A percentile compares a stretch with the other conserved stretches of the same genome.
Conservation (phyloP, 2,113 vertebrate species). For the Pygoscelis antarcticus region DNA sequence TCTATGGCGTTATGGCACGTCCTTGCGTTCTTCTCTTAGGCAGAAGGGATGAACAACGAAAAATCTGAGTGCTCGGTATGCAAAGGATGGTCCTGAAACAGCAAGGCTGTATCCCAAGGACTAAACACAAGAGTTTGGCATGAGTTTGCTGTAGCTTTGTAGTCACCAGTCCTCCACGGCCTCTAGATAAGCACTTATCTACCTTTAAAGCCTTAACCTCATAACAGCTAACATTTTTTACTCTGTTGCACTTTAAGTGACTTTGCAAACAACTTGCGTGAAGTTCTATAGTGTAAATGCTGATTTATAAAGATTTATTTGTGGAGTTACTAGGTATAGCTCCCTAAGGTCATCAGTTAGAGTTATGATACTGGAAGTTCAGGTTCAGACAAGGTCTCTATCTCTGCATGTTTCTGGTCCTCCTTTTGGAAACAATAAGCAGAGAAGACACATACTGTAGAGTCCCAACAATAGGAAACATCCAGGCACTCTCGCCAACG, state of each 20-base stretch:
- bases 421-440: background rate
- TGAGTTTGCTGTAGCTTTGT: background rate
- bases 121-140: background rate
- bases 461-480: background rate
- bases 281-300: background rate
- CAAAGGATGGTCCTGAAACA: background rate
- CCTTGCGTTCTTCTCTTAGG: background rate
- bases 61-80: accelerated
- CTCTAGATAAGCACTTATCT: background rate
- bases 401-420: background rate
- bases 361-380: background rate
- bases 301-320: background rate
- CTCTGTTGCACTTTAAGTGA: background rate
- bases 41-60: background rate
- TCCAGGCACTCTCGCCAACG: background rate
- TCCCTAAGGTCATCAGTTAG: background rate
- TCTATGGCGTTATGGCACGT: accelerated
- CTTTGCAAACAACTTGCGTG: background rate
- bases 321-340: background rate
- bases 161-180: background rate
- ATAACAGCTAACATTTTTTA: background rate
- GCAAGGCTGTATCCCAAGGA: background rate
- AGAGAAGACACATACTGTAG: background rate
- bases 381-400: background rate
- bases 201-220: background rate